phyloP scores from a whole-genome alignment of 1,140 invertebrate species.

The Sipha flava region DNA sequence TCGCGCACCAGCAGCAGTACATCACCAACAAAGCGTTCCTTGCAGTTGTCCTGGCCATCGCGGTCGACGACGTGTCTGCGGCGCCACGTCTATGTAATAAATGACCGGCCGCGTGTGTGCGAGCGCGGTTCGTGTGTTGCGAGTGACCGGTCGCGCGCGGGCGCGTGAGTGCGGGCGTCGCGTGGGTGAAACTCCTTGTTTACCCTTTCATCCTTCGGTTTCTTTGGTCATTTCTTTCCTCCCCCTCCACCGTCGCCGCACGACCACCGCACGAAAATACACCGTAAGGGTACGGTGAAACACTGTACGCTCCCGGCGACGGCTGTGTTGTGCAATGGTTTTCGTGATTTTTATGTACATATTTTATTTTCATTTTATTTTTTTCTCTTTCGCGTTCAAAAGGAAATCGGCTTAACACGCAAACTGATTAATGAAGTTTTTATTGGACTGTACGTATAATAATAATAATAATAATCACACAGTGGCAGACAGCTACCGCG shows the following conservation, averaged over 20 bases:
- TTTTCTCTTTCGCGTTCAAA: constrained; percentile 6
- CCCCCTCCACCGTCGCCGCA: too few relatives aligned
- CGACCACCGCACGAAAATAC: too few relatives aligned
- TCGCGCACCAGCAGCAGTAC: not conserved
- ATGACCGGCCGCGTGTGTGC: not conserved
- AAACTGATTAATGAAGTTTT: constrained; percentile 29
- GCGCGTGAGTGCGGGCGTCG: not conserved
- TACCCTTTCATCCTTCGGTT: too few relatives aligned
- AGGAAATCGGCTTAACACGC: constrained; percentile 22
- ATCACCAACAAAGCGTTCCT: not conserved
- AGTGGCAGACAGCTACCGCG: too few relatives aligned
- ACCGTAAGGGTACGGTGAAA: too few relatives aligned
- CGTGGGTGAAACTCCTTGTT: not conserved
- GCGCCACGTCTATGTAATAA: not conserved
- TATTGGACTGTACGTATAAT: not conserved
- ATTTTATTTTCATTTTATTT: not conserved
- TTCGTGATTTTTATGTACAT: not conserved
- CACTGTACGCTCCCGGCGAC: not conserved
- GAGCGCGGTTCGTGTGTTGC: not conserved
- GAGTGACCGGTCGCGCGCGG: not conserved
- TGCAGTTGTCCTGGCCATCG: not conserved
- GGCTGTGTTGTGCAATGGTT: not conserved
- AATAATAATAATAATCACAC: too few relatives aligned
- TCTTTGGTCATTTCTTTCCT: too few relatives aligned
- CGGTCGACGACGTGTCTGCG: not conserved